These are phyloP conservation scores for Dynastes tityus DNA, from an alignment of 2,888 invertebrate species.

Conservation along the genomic window DNA sequence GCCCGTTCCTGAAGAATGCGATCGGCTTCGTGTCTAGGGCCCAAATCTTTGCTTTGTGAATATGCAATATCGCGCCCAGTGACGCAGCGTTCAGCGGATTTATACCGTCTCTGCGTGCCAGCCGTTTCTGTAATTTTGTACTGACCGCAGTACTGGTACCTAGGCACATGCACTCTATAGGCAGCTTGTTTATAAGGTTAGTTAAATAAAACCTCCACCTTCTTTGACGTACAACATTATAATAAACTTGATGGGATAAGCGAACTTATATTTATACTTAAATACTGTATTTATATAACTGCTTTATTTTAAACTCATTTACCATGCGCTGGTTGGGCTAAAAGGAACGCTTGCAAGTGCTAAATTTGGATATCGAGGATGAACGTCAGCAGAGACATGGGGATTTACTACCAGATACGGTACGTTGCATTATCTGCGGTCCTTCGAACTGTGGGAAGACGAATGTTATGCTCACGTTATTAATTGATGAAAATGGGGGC, in stretches of 20 bases:
- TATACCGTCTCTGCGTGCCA: slow-evolving; percentile 64
- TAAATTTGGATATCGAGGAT: not conserved
- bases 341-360: not conserved
- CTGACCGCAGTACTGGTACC: slow-evolving; percentile 59
- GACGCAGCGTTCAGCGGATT: slow-evolving; percentile 62
- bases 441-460: slow-evolving; percentile 66
- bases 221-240: slow-evolving; percentile 5
- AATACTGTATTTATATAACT: not conserved
- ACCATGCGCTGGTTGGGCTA: slow-evolving; percentile 16
- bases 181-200: slow-evolving; percentile 55
- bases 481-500: no score
- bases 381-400: not conserved
- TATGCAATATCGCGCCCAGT: slow-evolving; percentile 53
- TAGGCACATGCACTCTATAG: slow-evolving; percentile 57
- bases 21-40: slow-evolving; percentile 20
- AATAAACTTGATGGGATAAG: not conserved
- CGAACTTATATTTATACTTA: not conserved
- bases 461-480: slow-evolving; percentile 63
- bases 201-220: slow-evolving; percentile 53
- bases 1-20: no score
- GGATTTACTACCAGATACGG: slow-evolving; percentile 1
- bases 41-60: slow-evolving; percentile 40
- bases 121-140: slow-evolving; percentile 58
- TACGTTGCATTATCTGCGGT: slow-evolving; percentile 60
- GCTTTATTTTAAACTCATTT: no score